A percentile compares a stretch with the other conserved stretches of the same genome.
phyloP scores from a whole-genome alignment of 2,797 vertebrate genomes.

The Nyctalus aviator region DNA sequence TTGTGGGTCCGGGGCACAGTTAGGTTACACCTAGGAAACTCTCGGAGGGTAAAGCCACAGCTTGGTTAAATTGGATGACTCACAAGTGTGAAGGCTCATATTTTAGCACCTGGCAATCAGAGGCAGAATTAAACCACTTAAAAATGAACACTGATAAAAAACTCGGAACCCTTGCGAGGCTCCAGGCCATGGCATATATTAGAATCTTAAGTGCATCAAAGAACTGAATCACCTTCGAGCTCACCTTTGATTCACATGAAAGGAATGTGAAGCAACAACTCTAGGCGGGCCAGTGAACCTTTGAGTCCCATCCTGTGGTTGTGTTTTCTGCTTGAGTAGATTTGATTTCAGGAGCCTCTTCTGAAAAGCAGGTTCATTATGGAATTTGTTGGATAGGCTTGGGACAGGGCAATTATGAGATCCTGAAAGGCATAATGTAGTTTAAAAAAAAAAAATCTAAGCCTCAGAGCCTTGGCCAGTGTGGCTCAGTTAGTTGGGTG shows the following conservation, averaged over 20 bases:
- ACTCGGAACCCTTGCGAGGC: slow-evolving; percentile 78
- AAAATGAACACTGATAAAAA: slow-evolving; percentile 90
- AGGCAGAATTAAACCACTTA: slow-evolving; percentile 91
- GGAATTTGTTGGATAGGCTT: neutral
- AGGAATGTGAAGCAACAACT: slow-evolving; percentile 58
- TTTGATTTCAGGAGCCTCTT: neutral
- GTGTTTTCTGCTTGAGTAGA: neutral
- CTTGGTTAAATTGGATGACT: slow-evolving; percentile 96
- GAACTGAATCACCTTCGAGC: slow-evolving; percentile 78
- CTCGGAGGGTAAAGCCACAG: slow-evolving; percentile 92
- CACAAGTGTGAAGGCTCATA: slow-evolving; percentile 98
- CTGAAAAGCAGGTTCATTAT: neutral
- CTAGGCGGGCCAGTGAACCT: slow-evolving; percentile 21
- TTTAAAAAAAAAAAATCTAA: neutral
- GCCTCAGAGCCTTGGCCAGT: neutral
- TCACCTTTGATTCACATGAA: slow-evolving; percentile 75
- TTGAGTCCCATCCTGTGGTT: neutral
- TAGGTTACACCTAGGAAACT: slow-evolving; percentile 93
- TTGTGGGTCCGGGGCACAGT: slow-evolving; percentile 87
- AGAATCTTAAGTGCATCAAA: slow-evolving; percentile 79
- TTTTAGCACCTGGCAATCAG: slow-evolving; percentile 96
- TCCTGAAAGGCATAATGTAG: neutral
- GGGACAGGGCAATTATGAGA: neutral
- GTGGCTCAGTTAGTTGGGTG: neutral
- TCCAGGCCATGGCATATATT: slow-evolving; percentile 82